Percentiles rank a stretch among this genome's conserved stretches.
These are phyloP conservation scores for Corapipo altera DNA, from an alignment of 2,113 vertebrate genomes.

Conservation along the genomic window DNA sequence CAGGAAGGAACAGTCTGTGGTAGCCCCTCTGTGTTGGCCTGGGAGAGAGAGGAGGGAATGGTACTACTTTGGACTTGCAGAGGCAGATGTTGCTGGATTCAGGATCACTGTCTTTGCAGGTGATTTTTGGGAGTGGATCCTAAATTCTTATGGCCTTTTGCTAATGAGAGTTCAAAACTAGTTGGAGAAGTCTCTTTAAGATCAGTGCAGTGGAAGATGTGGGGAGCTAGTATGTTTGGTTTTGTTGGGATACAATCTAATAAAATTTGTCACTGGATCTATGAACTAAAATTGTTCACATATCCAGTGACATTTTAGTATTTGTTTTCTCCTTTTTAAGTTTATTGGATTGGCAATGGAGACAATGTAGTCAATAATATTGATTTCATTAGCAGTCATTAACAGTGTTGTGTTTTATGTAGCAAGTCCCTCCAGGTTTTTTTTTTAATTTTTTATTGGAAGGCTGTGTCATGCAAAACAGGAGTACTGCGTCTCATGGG, in stretches of 20 bases:
- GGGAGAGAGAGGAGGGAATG: fast-evolving
- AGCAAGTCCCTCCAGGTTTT: background rate
- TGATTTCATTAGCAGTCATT: constrained; percentile 16
- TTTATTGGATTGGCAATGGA: background rate
- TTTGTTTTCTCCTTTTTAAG: background rate
- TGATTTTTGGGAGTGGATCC: background rate
- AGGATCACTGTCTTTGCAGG: background rate
- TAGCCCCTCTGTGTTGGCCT: background rate
- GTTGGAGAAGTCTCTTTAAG: background rate
- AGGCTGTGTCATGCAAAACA: background rate
- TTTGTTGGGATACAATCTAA: background rate
- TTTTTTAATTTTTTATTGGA: background rate
- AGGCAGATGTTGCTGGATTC: background rate
- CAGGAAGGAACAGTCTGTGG: background rate
- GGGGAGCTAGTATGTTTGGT: background rate
- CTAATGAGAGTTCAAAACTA: background rate
- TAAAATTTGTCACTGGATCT: background rate
- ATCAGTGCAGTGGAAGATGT: background rate
- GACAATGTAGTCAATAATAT: background rate
- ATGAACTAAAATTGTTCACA: background rate
- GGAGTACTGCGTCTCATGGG: background rate
- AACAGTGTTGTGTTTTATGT: background rate
- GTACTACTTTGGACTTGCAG: background rate
- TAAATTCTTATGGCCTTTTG: background rate
- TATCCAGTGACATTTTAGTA: background rate